Evolutionary conservation across 2,888 invertebrate genomes (phyloP).

Genomic region (Dryocosmus kuriphilus): DNA sequence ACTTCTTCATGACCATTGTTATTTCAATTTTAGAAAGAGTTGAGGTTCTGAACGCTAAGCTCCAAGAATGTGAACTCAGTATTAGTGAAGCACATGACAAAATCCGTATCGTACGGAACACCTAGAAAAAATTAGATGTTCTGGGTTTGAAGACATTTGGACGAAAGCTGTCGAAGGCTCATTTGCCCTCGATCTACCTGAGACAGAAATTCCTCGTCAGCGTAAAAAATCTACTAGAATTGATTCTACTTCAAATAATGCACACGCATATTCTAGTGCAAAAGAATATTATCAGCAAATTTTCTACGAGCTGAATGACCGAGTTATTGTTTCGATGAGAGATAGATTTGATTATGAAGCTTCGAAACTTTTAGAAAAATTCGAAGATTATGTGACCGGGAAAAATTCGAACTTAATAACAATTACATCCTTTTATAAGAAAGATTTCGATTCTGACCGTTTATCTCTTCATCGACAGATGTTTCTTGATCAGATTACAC

Average conservation of each 20-base stretch:
- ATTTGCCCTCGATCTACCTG: neutral
- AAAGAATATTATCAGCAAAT: conserved; percentile 1
- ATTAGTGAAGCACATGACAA: too few species aligned
- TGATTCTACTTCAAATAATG: neutral
- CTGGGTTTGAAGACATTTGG: conserved; percentile 38
- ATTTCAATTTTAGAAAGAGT: too few species aligned
- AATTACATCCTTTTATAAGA: neutral
- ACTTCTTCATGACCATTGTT: conserved; percentile 43
- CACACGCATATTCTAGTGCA: neutral
- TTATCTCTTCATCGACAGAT: conserved; percentile 10
- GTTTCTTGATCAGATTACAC: neutral
- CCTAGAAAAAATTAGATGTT: conserved; percentile 37
- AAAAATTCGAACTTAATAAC: neutral
- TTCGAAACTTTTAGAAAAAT: neutral
- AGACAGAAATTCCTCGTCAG: neutral
- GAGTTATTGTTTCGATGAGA: neutral
- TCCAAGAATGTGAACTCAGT: too few species aligned
- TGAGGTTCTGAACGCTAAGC: too few species aligned
- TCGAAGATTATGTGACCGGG: neutral
- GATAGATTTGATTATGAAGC: neutral
- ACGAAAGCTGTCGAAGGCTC: conserved; percentile 12
- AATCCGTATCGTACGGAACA: conserved; percentile 36
- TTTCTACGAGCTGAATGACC: neutral
- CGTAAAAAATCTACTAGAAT: neutral
- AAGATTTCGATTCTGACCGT: conserved; percentile 5